Percentiles rank a stretch among this genome's conserved stretches.
Evolutionary conservation across 2,113 vertebrate species (phyloP).

Genomic region (Channa maculata): DNA sequence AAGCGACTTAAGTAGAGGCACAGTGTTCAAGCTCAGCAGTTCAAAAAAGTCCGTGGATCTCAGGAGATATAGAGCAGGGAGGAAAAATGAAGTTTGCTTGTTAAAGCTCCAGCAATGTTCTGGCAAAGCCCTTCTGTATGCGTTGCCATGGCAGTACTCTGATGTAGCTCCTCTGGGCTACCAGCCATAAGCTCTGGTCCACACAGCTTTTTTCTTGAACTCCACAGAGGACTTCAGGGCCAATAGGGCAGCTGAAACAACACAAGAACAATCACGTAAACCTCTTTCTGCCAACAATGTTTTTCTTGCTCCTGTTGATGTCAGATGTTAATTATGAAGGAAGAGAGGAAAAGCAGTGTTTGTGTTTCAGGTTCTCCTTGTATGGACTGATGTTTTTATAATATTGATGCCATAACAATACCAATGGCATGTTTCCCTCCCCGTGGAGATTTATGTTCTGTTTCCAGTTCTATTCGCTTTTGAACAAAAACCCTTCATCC

Average conservation of each 20-base stretch:
- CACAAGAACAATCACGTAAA: neutral
- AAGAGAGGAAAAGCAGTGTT: too few species aligned
- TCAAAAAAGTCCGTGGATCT: neutral
- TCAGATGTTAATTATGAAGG: too few species aligned
- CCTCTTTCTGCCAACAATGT: too few species aligned
- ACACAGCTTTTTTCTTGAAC: constrained; percentile 93
- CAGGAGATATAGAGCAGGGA: neutral
- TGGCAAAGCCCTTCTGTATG: neutral
- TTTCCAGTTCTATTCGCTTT: too few species aligned
- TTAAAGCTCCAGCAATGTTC: neutral
- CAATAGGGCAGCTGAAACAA: constrained; percentile 85
- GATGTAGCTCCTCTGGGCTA: constrained; percentile 41
- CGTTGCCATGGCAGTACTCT: neutral
- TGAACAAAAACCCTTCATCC: too few species aligned
- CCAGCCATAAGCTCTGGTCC: constrained; percentile 94
- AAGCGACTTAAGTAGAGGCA: neutral
- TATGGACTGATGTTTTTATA: too few species aligned
- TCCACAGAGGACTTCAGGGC: constrained; percentile 86
- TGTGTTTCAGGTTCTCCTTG: too few species aligned
- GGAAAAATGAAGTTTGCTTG: neutral
- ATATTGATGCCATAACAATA: too few species aligned
- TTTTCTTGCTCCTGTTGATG: too few species aligned
- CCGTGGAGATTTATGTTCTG: too few species aligned
- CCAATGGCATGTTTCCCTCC: too few species aligned
- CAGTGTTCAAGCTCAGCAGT: neutral